phyloP scores from a whole-genome alignment of 2,888 invertebrate genomes.

The Deilephila porcellus region DNA sequence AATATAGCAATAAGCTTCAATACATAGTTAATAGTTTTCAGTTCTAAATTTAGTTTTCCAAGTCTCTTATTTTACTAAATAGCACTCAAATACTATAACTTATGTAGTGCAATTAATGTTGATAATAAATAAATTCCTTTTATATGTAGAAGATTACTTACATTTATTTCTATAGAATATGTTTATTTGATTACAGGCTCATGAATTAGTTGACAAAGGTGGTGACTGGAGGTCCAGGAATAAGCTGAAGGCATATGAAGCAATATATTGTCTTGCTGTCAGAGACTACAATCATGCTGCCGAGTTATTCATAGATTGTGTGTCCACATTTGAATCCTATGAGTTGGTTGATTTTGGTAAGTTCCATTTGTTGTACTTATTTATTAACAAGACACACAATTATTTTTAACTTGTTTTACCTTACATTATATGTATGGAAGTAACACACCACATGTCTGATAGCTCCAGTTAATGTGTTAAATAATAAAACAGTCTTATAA shows the following conservation, averaged over 20 bases:
- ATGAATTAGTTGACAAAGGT: conserved; percentile 95
- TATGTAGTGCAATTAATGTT: too few relatives aligned
- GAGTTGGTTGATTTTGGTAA: conserved; percentile 99
- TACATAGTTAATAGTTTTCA: not conserved
- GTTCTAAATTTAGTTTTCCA: not conserved
- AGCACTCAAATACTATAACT: too few relatives aligned
- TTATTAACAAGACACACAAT: not conserved
- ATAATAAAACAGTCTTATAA: too few relatives aligned
- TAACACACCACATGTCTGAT: too few relatives aligned
- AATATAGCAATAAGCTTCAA: not conserved
- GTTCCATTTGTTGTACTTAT: not conserved
- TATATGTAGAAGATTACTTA: not conserved
- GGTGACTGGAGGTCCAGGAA: conserved; percentile 99
- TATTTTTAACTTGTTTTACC: too few relatives aligned
- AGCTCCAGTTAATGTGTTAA: too few relatives aligned
- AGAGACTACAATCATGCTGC: conserved; percentile 98
- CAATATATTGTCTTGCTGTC: conserved; percentile 97
- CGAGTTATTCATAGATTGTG: conserved; percentile 97
- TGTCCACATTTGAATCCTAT: conserved; percentile 99
- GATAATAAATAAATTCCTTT: not conserved
- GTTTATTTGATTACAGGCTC: conserved; percentile 64
- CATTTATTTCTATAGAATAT: conserved; percentile 15
- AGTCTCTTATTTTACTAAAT: too few relatives aligned
- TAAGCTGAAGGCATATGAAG: conserved; percentile 98
- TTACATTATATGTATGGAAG: too few relatives aligned